Base-by-base conservation (phyloP, 2,797 vertebrate genomes). In the Peromyscus nudipes region DNA sequence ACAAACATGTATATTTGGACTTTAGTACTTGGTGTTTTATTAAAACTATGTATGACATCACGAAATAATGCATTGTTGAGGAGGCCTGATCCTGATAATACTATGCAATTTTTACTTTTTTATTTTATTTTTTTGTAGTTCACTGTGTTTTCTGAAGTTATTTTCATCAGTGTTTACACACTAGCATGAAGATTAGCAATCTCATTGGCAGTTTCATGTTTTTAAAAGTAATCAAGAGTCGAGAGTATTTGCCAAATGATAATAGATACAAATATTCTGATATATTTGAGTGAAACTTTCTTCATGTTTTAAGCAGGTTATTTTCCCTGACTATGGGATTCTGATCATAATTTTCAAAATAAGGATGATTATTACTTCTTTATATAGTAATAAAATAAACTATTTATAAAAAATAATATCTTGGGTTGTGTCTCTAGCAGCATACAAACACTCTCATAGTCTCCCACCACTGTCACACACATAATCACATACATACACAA, bases 201-300 rank as follows among this genome's bases (percentile, higher is more conserved):
- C 12, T 95, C 12, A 67, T 79, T 55, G 82, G 17, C 27, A 89
- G 60, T 17, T 23, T 95, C 14, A 62, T 82, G 75, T 49, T 89
- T 27, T 73, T 25, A 81, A n/a, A 65, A 84, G 81, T 46, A 16
- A 94, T 88, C 94, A 71, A 88, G 46, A 67, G 27, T 64, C 27
- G 65, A 91, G 75, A 91, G 1, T 25, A 92, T 13, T 71, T 92
- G 12, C 1, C 11, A 76, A 57, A 34, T 84, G 11, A 87, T 82
- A 23, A 86, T 29, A 96, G 75, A 31, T 13, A 69, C 16, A 96
- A 76, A 49, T 88, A 80, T 77, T 92, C 75, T 92, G 6, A 94
- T 82, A 6, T 80, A 73, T 10, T 69, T 77, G 5, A 75, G 40
- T 14, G 37, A 75, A 96, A 64, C 0, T 40, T 89, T 93, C 3